Percentiles rank a stretch among this genome's conserved stretches.
phyloP scores from a whole-genome alignment of 2,888 invertebrate genomes.

The Heterodera filipjevi region DNA sequence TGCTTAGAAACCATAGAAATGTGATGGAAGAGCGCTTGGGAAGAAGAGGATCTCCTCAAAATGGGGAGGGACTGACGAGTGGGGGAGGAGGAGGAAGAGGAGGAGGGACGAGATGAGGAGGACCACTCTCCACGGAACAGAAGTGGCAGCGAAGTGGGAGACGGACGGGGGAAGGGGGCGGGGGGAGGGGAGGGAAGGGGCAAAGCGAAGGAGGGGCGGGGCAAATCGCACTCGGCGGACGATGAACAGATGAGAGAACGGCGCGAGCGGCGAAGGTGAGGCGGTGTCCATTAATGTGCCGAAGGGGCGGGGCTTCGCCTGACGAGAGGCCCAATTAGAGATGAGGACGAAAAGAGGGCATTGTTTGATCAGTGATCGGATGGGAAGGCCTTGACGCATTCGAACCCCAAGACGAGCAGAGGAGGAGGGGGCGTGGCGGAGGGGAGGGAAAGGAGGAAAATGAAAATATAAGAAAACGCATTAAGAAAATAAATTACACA shows the following conservation, averaged over 20 bases:
- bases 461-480: too few relatives aligned
- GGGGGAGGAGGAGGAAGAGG: not conserved
- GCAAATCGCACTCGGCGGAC: not conserved
- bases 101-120: not conserved
- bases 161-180: not conserved
- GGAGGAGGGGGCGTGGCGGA: too few relatives aligned
- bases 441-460: too few relatives aligned
- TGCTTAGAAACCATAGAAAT: not conserved
- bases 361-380: conserved; percentile 6
- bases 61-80: not conserved
- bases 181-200: not conserved
- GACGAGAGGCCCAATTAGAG: conserved; percentile 3
- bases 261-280: not conserved
- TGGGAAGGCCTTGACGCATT: not conserved
- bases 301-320: not conserved
- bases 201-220: not conserved
- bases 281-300: not conserved
- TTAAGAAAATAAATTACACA: too few relatives aligned
- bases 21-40: conserved; percentile 1
- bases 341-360: conserved; percentile 11
- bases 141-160: conserved; percentile 3
- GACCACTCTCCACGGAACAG: not conserved
- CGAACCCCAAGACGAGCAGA: too few relatives aligned
- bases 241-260: not conserved
- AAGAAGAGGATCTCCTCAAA: not conserved